Percentiles rank a stretch among this genome's conserved stretches.
phyloP scores from a whole-genome alignment of 2,888 invertebrate species.

The Tortricodes alternella region DNA sequence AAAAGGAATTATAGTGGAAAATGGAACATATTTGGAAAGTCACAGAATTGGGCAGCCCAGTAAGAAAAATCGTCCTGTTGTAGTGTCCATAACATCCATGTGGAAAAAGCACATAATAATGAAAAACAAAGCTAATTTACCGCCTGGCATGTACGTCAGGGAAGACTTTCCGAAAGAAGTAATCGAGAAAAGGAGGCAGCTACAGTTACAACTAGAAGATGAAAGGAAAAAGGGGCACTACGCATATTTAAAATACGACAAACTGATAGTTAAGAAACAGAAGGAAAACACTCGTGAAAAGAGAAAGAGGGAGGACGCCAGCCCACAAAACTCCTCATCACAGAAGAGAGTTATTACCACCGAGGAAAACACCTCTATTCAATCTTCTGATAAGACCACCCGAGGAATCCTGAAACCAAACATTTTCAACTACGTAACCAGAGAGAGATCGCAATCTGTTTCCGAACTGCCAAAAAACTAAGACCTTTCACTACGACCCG shows the following conservation, averaged over 20 bases:
- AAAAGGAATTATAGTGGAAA: slow-evolving; percentile 15
- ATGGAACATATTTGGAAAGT: slow-evolving; percentile 12
- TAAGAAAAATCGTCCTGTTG: slow-evolving; percentile 24
- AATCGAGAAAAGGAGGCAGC: slow-evolving; percentile 18
- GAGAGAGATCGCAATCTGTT: no score
- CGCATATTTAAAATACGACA: slow-evolving; percentile 18
- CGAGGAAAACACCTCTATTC: no score
- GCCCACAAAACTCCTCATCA: slow-evolving; percentile 5
- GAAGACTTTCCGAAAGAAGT: slow-evolving; percentile 27
- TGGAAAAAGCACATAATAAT: slow-evolving; percentile 30
- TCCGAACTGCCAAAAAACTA: no score
- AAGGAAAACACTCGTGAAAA: slow-evolving; percentile 16
- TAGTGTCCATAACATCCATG: slow-evolving; percentile 15
- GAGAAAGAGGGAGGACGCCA: slow-evolving; percentile 12
- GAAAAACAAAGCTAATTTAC: neutral
- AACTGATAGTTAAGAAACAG: slow-evolving; percentile 17
- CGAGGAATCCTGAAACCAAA: no score
- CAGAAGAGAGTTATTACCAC: no score
- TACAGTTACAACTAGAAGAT: slow-evolving; percentile 22
- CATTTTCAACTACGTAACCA: no score
- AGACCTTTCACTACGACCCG: no score
- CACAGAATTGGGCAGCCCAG: slow-evolving; percentile 17
- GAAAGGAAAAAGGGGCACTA: slow-evolving; percentile 21
- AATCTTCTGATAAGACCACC: no score
- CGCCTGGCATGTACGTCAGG: slow-evolving; percentile 19